These are phyloP conservation scores for Tetranychus piercei DNA, from an alignment of 2,888 invertebrate species.

Conservation along the genomic window DNA sequence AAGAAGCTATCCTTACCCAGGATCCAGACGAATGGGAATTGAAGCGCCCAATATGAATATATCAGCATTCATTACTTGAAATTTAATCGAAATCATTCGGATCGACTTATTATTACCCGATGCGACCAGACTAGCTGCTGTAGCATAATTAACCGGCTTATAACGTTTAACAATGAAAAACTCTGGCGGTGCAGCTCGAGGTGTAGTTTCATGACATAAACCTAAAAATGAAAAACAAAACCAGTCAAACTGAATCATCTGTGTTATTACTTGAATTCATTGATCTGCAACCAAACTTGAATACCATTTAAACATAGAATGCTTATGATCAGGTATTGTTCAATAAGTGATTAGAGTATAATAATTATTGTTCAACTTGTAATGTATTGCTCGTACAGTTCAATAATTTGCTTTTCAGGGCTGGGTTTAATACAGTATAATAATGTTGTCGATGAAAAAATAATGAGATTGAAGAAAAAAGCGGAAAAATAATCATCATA, in stretches of 20 bases:
- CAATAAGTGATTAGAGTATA: constrained; percentile 2
- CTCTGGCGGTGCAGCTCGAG: constrained; percentile 22
- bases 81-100: constrained; percentile 25
- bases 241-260: background rate
- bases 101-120: constrained; percentile 21
- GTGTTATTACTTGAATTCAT: too few relatives aligned
- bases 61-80: constrained; percentile 26
- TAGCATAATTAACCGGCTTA: constrained; percentile 27
- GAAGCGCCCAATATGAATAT: constrained; percentile 27
- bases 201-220: constrained; percentile 20
- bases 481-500: too few relatives aligned
- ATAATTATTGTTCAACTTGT: background rate
- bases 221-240: background rate
- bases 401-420: too few relatives aligned
- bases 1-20: constrained; percentile 13
- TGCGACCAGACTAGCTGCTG: constrained; percentile 19
- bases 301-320: too few relatives aligned
- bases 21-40: constrained; percentile 27
- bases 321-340: background rate
- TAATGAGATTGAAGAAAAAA: too few relatives aligned
- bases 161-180: constrained; percentile 24
- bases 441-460: too few relatives aligned
- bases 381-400: background rate
- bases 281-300: too few relatives aligned
- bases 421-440: too few relatives aligned